These are phyloP conservation scores for Thaumetopoea pityocampa DNA, from an alignment of 1,140 invertebrate species.

Conservation along the genomic window DNA sequence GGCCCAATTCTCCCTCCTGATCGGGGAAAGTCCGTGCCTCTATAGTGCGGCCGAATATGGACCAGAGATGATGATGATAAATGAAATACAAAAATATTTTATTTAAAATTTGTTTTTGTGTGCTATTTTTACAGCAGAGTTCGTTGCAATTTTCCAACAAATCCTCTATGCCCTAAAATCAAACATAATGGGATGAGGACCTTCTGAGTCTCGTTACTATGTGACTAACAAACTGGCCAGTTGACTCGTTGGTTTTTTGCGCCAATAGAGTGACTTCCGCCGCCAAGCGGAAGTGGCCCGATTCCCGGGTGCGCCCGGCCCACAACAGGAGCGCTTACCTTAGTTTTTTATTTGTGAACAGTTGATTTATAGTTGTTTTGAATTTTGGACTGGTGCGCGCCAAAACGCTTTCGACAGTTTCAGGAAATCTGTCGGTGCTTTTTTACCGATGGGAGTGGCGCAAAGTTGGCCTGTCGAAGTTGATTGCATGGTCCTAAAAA, in stretches of 20 bases:
- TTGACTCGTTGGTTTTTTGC: slow-evolving; percentile 63
- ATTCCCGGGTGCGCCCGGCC: slow-evolving; percentile 32
- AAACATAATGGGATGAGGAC: too few species aligned
- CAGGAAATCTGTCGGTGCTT: slow-evolving; percentile 43
- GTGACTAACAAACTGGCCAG: slow-evolving; percentile 57
- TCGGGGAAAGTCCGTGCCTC: too few species aligned
- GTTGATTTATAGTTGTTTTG: slow-evolving; percentile 70
- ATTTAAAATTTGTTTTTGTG: too few species aligned
- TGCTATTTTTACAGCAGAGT: too few species aligned
- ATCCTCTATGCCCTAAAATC: too few species aligned
- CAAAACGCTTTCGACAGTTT: slow-evolving; percentile 60
- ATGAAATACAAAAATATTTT: too few species aligned
- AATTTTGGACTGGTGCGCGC: slow-evolving; percentile 52
- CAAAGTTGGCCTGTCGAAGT: slow-evolving; percentile 31
- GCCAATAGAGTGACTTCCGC: slow-evolving; percentile 60
- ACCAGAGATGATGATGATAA: too few species aligned
- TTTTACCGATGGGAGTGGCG: slow-evolving; percentile 32
- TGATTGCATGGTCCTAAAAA: slow-evolving; percentile 6
- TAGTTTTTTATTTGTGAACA: slow-evolving; percentile 69
- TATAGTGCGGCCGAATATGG: too few species aligned
- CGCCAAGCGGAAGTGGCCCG: slow-evolving; percentile 48
- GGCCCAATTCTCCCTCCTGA: too few species aligned
- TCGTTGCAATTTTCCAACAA: too few species aligned
- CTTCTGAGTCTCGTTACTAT: too few species aligned
- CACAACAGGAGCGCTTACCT: slow-evolving; percentile 71